A percentile compares a stretch with the other conserved stretches of the same genome.
These are phyloP conservation scores for Pangasius mekongensis DNA, from an alignment of 2,797 vertebrate species.

Conservation along the genomic window DNA sequence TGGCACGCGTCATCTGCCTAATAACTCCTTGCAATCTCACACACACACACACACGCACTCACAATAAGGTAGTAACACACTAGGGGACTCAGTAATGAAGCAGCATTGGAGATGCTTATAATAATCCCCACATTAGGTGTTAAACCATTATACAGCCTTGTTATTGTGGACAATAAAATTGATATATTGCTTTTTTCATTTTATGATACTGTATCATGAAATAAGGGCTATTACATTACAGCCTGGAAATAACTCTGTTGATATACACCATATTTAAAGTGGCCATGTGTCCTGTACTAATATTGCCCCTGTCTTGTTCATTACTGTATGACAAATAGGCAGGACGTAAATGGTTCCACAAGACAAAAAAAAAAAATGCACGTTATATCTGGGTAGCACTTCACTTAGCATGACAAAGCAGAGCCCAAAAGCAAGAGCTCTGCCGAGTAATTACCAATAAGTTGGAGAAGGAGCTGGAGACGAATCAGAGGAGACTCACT, in stretches of 20 bases:
- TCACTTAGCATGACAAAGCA: conserved; percentile 49
- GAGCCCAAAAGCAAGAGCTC: conserved; percentile 13
- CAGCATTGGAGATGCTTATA: conserved; percentile 40
- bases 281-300: conserved; percentile 17
- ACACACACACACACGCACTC: conserved; percentile 35
- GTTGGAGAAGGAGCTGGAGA: conserved; percentile 26
- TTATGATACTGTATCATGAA: not conserved
- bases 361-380: not conserved
- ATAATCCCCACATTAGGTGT: conserved; percentile 41
- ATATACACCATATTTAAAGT: conserved; percentile 1
- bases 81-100: conserved; percentile 45
- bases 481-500: conserved; percentile 23
- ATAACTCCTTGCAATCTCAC: conserved; percentile 22
- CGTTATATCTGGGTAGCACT: conserved; percentile 1
- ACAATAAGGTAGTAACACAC: conserved; percentile 27
- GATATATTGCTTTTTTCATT: not conserved
- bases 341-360: not conserved
- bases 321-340: conserved; percentile 23
- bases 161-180: conserved; percentile 15
- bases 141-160: conserved; percentile 20
- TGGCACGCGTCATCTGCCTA: conserved; percentile 43
- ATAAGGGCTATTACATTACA: not conserved
- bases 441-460: conserved; percentile 50
- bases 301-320: conserved; percentile 8
- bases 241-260: not conserved